Evolutionary conservation across 2,113 vertebrate genomes (phyloP).

Genomic region (Pristiophorus japonicus): DNA sequence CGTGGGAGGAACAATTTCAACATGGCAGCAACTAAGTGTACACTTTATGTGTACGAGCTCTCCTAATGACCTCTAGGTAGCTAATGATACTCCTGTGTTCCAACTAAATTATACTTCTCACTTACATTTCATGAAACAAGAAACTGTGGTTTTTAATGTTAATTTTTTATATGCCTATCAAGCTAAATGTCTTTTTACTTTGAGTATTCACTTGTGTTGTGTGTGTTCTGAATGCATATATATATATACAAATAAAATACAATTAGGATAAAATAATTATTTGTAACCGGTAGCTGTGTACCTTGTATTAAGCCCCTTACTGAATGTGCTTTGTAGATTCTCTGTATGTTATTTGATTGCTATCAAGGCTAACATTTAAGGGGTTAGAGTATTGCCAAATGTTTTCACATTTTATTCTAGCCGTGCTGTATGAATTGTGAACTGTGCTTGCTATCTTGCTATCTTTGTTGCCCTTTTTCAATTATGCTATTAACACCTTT

Average conservation of each 20-base stretch:
- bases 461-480: slow-evolving; percentile 27
- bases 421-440: slow-evolving; percentile 23
- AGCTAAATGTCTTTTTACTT: slow-evolving; percentile 35
- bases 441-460: slow-evolving; percentile 17
- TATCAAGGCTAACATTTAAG: slow-evolving; percentile 31
- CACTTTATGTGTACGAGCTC: background rate
- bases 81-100: slow-evolving; percentile 4
- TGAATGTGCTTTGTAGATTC: slow-evolving; percentile 30
- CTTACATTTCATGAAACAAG: slow-evolving; percentile 24
- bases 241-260: slow-evolving; percentile 33
- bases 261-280: slow-evolving; percentile 33
- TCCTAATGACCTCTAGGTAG: background rate
- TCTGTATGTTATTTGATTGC: slow-evolving; percentile 37
- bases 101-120: slow-evolving; percentile 31
- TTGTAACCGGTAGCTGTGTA: slow-evolving; percentile 33
- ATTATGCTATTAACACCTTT: slow-evolving; percentile 15
- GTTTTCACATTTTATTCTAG: slow-evolving; percentile 30
- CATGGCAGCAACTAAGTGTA: background rate
- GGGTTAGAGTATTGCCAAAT: slow-evolving; percentile 14
- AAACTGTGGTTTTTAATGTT: slow-evolving; percentile 36
- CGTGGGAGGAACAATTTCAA: slow-evolving; percentile 5
- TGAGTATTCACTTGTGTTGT: slow-evolving; percentile 34
- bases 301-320: slow-evolving; percentile 28
- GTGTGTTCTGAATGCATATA: slow-evolving; percentile 34
- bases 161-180: slow-evolving; percentile 31